Conservation (phyloP, 2,113 vertebrate genomes). For the Dolichotis patagonum region DNA sequence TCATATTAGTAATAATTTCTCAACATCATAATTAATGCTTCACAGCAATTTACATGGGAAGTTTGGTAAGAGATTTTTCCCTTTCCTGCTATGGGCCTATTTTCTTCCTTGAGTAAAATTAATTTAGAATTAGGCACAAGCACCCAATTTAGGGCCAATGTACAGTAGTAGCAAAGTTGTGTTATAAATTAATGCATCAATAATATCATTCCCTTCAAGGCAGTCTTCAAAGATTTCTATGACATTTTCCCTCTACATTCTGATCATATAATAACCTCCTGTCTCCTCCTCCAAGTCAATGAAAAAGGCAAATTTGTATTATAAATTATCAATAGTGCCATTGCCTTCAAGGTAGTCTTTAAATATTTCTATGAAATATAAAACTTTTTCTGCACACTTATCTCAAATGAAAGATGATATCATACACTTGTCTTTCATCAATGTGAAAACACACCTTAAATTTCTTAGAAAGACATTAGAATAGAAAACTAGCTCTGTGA, state of each 20-base stretch:
- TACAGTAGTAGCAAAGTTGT: neutral
- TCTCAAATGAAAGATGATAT: neutral
- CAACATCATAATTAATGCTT: neutral
- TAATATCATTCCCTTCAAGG: neutral
- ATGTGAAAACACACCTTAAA: neutral
- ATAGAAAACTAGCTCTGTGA: neutral
- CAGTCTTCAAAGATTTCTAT: neutral
- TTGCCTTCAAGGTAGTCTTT: neutral
- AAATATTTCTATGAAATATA: constrained; percentile 6
- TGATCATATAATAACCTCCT: neutral
- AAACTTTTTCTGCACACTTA: neutral
- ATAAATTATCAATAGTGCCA: neutral
- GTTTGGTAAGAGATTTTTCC: neutral
- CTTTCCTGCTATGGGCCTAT: neutral
- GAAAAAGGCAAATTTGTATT: neutral
- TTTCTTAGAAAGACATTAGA: neutral
- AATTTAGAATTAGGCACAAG: neutral
- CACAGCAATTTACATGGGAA: neutral
- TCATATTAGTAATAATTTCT: neutral
- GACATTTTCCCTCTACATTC: neutral
- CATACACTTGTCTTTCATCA: neutral
- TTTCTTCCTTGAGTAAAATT: neutral
- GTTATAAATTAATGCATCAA: neutral
- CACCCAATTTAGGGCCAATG: neutral
- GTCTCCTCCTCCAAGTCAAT: neutral